Evolutionary conservation across 2,888 invertebrate species (phyloP).

Genomic region (Dolichopus griseipennis): DNA sequence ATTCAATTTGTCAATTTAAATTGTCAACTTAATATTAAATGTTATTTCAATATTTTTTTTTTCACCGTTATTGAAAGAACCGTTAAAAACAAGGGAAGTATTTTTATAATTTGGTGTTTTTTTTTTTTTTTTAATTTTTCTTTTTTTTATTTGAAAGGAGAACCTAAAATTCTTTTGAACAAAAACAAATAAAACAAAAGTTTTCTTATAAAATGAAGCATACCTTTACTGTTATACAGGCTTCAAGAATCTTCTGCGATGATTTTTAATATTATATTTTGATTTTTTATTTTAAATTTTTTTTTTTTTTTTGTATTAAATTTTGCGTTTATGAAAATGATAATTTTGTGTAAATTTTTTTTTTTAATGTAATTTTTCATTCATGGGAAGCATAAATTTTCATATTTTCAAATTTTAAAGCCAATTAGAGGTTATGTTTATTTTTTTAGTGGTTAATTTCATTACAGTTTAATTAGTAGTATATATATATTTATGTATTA

Average conservation of each 20-base stretch:
- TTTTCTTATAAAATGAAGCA: slow-evolving; percentile 34
- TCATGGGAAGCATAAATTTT: no score
- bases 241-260: slow-evolving; percentile 82
- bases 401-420: no score
- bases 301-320: background rate
- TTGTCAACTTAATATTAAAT: no score
- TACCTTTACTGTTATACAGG: slow-evolving; percentile 90
- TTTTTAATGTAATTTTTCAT: background rate
- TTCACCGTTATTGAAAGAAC: no score
- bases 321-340: background rate
- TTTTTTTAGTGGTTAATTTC: background rate
- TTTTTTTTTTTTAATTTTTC: background rate
- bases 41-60: no score
- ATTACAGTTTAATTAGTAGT: background rate
- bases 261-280: slow-evolving; percentile 13
- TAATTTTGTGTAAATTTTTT: background rate
- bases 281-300: background rate
- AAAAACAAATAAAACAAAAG: background rate
- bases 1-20: no score
- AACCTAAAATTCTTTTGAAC: slow-evolving; percentile 24
- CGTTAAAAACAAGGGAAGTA: no score
- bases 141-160: slow-evolving; percentile 10
- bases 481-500: background rate
- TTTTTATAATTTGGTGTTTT: no score
- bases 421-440: no score